Evolutionary conservation across 2,113 vertebrate species (phyloP).

Genomic region (Crotalus horridus): DNA sequence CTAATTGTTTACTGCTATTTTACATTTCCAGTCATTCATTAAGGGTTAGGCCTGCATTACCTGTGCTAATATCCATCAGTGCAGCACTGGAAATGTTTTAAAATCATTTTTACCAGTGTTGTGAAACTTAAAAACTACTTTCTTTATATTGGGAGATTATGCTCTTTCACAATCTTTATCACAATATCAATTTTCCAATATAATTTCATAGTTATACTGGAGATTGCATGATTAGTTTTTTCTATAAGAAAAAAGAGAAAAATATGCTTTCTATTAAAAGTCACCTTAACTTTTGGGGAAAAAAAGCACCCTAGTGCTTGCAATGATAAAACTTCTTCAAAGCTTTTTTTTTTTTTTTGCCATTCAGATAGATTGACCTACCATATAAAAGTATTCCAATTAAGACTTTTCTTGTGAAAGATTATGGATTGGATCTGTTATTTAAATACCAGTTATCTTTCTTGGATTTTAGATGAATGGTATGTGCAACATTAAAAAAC

Average conservation of each 20-base stretch:
- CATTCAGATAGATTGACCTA: background rate
- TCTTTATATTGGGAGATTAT: background rate
- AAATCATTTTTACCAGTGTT: background rate
- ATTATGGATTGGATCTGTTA: rapidly evolving
- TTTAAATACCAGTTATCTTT: conserved; percentile 25
- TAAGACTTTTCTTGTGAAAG: background rate
- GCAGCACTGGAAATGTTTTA: background rate
- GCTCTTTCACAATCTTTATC: background rate
- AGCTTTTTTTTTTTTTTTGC: background rate
- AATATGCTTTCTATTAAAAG: background rate
- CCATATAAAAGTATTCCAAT: background rate
- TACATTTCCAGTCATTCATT: background rate
- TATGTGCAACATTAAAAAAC: conserved; percentile 1
- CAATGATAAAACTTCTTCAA: background rate
- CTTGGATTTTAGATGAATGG: conserved; percentile 12
- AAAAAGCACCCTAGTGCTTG: background rate
- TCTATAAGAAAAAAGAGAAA: background rate
- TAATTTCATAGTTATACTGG: background rate
- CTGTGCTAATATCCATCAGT: background rate
- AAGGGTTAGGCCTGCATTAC: background rate
- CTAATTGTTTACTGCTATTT: background rate
- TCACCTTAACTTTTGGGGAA: background rate
- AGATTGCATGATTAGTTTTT: background rate
- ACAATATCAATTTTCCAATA: background rate
- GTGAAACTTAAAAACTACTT: background rate